Evolutionary conservation across 2,113 vertebrate genomes (phyloP).

Genomic region (Naja naja): DNA sequence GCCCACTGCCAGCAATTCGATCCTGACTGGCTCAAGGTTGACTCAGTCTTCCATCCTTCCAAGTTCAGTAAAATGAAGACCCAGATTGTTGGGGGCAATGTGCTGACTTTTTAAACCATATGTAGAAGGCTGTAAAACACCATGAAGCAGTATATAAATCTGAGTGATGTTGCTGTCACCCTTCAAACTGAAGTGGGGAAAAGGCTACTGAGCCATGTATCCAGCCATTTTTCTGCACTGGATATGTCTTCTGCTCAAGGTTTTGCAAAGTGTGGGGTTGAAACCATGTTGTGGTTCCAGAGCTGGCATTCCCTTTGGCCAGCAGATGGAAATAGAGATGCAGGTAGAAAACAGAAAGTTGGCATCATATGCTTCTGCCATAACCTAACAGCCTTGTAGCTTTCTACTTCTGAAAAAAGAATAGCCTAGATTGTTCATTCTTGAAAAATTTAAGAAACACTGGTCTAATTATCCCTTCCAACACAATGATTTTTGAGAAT

Average conservation of each 20-base stretch:
- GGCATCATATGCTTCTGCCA: neutral
- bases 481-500: neutral
- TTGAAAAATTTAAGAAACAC: neutral
- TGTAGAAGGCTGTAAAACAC: neutral
- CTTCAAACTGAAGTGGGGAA: neutral
- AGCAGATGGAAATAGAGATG: neutral
- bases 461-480: neutral
- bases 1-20: neutral
- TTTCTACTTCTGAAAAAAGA: neutral
- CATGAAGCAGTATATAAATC: neutral
- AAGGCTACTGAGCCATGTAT: neutral
- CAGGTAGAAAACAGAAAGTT: neutral
- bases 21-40: neutral
- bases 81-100: neutral
- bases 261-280: neutral
- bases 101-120: neutral
- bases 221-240: neutral
- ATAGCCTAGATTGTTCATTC: neutral
- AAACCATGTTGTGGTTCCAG: neutral
- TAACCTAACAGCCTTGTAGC: neutral
- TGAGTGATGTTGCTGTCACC: neutral
- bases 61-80: neutral
- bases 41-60: neutral
- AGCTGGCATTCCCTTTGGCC: neutral
- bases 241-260: neutral